phyloP scores from a whole-genome alignment of 2,888 invertebrate genomes.

The Tanytarsus gracilentus region DNA sequence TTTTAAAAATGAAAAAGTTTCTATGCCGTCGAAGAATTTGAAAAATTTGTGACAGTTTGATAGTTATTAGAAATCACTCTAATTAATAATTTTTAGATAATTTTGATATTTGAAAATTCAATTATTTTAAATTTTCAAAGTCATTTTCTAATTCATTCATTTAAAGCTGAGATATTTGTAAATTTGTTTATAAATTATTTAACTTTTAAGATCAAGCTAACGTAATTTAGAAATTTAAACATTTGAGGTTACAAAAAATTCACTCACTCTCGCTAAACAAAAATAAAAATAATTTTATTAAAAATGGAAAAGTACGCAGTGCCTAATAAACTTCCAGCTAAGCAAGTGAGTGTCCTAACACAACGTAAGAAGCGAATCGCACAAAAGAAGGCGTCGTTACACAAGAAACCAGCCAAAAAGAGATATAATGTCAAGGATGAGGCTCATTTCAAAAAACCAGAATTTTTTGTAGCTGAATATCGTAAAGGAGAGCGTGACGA shows the following conservation, averaged over 20 bases:
- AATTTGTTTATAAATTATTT: no score
- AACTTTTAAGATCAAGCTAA: no score
- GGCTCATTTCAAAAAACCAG: conserved; percentile 39
- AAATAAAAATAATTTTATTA: background rate
- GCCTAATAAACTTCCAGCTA: conserved; percentile 42
- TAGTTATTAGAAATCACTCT: no score
- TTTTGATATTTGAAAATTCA: no score
- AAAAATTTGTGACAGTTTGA: no score
- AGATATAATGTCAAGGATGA: conserved; percentile 36
- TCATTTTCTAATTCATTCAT: background rate
- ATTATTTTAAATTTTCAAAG: background rate
- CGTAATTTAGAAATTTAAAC: no score
- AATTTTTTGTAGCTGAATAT: conserved; percentile 41
- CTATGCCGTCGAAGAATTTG: no score
- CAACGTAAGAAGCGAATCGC: conserved; percentile 41
- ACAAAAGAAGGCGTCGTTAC: conserved; percentile 38
- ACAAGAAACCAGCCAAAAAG: conserved; percentile 37
- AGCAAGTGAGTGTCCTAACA: conserved; percentile 41
- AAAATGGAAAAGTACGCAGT: conserved; percentile 37
- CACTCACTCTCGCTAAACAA: no score
- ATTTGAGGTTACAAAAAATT: no score
- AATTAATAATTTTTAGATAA: no score
- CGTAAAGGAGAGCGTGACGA: conserved; percentile 38
- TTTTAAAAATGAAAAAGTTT: no score
- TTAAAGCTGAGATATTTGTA: background rate